phyloP scores from a whole-genome alignment of 1,140 invertebrate genomes.

The Listronotus bonariensis region DNA sequence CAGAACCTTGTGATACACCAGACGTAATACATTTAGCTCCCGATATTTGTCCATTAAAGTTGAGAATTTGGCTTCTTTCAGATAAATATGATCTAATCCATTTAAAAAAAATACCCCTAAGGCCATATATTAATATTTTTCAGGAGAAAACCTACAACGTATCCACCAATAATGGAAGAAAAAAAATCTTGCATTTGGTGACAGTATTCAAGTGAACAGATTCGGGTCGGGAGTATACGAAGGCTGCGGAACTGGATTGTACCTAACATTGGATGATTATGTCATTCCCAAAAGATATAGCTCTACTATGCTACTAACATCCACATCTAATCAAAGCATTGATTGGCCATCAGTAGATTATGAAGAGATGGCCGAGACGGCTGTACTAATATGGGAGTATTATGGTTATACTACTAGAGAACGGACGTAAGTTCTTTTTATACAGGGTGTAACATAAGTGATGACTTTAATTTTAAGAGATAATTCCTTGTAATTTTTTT shows the following conservation, averaged over 20 bases:
- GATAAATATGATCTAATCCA: too few relatives aligned
- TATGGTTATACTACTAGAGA: constrained; percentile 30
- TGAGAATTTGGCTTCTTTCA: too few relatives aligned
- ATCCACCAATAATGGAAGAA: constrained; percentile 14
- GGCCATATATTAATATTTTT: too few relatives aligned
- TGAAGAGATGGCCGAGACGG: constrained; percentile 43
- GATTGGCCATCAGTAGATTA: constrained; percentile 26
- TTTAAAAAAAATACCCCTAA: too few relatives aligned
- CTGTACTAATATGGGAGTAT: constrained; percentile 45
- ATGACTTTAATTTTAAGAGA: too few relatives aligned
- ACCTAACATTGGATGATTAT: constrained; percentile 40
- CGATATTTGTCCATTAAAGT: too few relatives aligned
- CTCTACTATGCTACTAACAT: neutral
- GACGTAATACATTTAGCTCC: too few relatives aligned
- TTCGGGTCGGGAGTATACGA: constrained; percentile 59
- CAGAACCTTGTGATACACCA: too few relatives aligned
- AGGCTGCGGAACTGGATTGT: constrained; percentile 56
- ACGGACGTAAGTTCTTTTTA: constrained; percentile 8
- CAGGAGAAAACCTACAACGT: too few relatives aligned
- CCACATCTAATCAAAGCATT: constrained; percentile 15
- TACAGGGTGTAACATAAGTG: too few relatives aligned
- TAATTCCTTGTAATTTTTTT: too few relatives aligned
- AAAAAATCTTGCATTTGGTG: constrained; percentile 30
- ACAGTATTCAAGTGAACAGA: constrained; percentile 48
- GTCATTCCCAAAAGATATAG: constrained; percentile 26